Evolutionary conservation across 2,888 invertebrate genomes (phyloP).

Genomic region (Selenia dentaria): DNA sequence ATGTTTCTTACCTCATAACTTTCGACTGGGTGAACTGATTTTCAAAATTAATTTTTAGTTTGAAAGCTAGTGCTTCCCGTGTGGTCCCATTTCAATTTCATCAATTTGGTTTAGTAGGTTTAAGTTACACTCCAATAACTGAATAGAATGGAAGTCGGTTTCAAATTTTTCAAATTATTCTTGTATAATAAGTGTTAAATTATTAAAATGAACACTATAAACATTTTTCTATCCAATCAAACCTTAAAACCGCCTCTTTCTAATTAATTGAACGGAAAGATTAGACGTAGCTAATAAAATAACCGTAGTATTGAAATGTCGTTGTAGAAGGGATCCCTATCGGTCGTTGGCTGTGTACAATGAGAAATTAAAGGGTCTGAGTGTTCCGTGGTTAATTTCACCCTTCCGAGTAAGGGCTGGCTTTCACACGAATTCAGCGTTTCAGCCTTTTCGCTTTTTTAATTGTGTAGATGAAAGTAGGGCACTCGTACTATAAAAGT

Average conservation of each 20-base stretch:
- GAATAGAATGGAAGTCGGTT: no score
- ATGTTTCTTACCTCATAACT: no score
- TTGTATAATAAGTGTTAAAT: no score
- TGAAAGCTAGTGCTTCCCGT: no score
- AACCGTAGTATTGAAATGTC: conserved; percentile 36
- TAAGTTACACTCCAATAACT: no score
- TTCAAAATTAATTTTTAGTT: no score
- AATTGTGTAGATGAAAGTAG: conserved; percentile 26
- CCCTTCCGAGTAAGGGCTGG: conserved; percentile 32
- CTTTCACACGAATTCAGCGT: conserved; percentile 31
- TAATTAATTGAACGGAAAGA: conserved; percentile 31
- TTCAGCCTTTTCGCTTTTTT: conserved; percentile 27
- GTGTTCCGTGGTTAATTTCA: conserved; percentile 37
- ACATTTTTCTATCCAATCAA: conserved; percentile 1
- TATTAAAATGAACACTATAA: no score
- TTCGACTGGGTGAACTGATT: no score
- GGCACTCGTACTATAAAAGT: conserved; percentile 5
- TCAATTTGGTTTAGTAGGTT: no score
- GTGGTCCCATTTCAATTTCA: no score
- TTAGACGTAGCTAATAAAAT: conserved; percentile 34
- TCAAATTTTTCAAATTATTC: no score
- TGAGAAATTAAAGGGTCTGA: conserved; percentile 36
- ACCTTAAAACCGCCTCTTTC: conserved; percentile 8
- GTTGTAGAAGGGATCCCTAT: conserved; percentile 30
- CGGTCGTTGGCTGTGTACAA: conserved; percentile 36